Conservation (phyloP, 2,797 vertebrate genomes). For the Myotis findleyi region DNA sequence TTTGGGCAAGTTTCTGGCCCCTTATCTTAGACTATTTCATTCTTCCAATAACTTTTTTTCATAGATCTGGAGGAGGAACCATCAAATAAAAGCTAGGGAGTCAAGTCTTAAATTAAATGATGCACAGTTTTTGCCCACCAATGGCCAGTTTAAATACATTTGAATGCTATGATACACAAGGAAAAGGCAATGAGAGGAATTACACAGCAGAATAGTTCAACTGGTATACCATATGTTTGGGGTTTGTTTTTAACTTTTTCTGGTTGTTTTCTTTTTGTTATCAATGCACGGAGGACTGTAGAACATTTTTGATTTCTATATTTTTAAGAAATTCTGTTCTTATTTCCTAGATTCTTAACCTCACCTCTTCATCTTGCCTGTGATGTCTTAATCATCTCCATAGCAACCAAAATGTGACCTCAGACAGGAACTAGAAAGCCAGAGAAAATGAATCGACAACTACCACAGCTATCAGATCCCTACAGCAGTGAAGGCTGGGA, state of each 20-base stretch:
- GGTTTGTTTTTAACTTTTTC: slow-evolving; percentile 20
- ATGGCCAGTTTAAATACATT: not conserved
- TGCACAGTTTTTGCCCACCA: not conserved
- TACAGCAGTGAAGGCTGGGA: not conserved
- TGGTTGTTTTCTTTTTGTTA: slow-evolving; percentile 40
- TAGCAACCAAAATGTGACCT: slow-evolving; percentile 49
- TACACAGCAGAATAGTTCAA: slow-evolving; percentile 37
- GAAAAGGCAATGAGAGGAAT: slow-evolving; percentile 15
- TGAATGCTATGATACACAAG: not conserved
- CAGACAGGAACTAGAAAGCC: slow-evolving; percentile 13
- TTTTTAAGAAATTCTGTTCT: slow-evolving; percentile 52
- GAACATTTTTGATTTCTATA: slow-evolving; percentile 58
- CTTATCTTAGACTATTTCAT: not conserved
- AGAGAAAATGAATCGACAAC: slow-evolving; percentile 23
- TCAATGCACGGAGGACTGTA: not conserved
- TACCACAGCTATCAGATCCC: not conserved
- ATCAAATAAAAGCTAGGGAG: slow-evolving; percentile 38
- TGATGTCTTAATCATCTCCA: slow-evolving; percentile 55
- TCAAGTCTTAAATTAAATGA: not conserved
- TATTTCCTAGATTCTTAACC: slow-evolving; percentile 45
- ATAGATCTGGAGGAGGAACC: not conserved
- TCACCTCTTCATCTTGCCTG: slow-evolving; percentile 45
- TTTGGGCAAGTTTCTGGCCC: not conserved
- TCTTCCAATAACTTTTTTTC: slow-evolving; percentile 10
- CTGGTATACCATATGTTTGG: not conserved